Evolutionary conservation across 2,888 invertebrate genomes (phyloP).

Genomic region (Standfussiana lucernea): DNA sequence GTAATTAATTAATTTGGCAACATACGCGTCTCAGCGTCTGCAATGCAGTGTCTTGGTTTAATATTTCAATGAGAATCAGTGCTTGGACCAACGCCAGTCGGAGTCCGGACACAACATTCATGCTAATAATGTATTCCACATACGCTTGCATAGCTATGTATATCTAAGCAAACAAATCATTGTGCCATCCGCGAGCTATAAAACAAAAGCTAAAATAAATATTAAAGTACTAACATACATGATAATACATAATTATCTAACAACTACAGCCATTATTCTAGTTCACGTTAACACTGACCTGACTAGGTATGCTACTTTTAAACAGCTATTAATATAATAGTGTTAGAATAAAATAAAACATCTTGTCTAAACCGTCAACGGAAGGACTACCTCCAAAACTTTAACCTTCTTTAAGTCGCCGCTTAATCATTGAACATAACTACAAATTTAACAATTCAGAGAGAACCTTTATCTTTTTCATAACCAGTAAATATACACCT

Average conservation of each 20-base stretch:
- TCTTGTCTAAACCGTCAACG: constrained; percentile 18
- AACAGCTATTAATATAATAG: constrained; percentile 28
- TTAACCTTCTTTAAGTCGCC: constrained; percentile 38
- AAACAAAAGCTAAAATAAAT: constrained; percentile 47
- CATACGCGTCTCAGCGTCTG: constrained; percentile 82
- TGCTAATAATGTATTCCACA: constrained; percentile 68
- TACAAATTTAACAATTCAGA: constrained; percentile 64
- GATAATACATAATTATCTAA: no score
- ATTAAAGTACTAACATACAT: constrained; percentile 20
- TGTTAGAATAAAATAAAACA: constrained; percentile 19
- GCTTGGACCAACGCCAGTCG: constrained; percentile 86
- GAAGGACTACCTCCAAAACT: constrained; percentile 24
- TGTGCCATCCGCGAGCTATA: constrained; percentile 13
- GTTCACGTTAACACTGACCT: constrained; percentile 24
- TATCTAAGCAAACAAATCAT: constrained; percentile 51
- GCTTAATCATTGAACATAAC: constrained; percentile 61
- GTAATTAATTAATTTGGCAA: constrained; percentile 78
- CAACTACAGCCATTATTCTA: constrained; percentile 34
- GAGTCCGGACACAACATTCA: constrained; percentile 69
- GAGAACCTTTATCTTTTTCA: constrained; percentile 64
- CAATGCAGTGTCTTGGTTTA: constrained; percentile 88
- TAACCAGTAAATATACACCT: constrained; percentile 71
- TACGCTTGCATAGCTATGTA: constrained; percentile 31
- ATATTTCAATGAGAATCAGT: constrained; percentile 89
- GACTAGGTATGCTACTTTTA: constrained; percentile 28